Conservation (phyloP, 1,140 invertebrate species). For the Drosophila arizonae region DNA sequence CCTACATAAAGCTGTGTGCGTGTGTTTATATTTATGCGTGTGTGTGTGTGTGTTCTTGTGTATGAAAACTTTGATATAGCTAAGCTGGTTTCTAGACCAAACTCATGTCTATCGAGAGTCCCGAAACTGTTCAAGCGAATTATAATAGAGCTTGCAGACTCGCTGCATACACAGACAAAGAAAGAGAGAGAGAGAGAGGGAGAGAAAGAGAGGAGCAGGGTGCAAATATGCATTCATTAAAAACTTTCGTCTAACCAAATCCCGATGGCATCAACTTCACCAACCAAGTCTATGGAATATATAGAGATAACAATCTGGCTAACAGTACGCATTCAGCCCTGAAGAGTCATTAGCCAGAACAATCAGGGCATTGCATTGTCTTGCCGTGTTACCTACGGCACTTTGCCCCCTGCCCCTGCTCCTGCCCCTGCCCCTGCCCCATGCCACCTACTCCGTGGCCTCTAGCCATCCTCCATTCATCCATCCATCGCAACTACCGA, state of each 20-base stretch:
- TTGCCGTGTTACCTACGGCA: neutral
- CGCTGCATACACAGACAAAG: neutral
- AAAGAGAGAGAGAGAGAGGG: neutral
- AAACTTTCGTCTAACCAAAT: slow-evolving; percentile 18
- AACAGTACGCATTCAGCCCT: neutral
- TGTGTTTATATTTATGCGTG: neutral
- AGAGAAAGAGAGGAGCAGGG: no score
- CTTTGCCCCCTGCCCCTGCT: no score
- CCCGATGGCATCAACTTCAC: slow-evolving; percentile 11
- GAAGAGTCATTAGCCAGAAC: slow-evolving; percentile 33
- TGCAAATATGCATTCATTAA: slow-evolving; percentile 43
- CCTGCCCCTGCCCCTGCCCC: no score
- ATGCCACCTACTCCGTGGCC: neutral
- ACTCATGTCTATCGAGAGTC: slow-evolving; percentile 7
- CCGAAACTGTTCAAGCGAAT: slow-evolving; percentile 15
- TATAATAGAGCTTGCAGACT: slow-evolving; percentile 26
- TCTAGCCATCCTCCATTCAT: neutral
- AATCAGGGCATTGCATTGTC: slow-evolving; percentile 25
- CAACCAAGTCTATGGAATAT: neutral
- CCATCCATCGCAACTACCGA: neutral
- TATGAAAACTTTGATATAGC: slow-evolving; percentile 23
- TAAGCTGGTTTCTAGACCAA: slow-evolving; percentile 11
- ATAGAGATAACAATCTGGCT: slow-evolving; percentile 10
- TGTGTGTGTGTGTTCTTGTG: neutral
- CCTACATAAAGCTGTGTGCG: neutral